Base-by-base conservation (phyloP, 2,113 vertebrate species). In the Caranx melampygus region DNA sequence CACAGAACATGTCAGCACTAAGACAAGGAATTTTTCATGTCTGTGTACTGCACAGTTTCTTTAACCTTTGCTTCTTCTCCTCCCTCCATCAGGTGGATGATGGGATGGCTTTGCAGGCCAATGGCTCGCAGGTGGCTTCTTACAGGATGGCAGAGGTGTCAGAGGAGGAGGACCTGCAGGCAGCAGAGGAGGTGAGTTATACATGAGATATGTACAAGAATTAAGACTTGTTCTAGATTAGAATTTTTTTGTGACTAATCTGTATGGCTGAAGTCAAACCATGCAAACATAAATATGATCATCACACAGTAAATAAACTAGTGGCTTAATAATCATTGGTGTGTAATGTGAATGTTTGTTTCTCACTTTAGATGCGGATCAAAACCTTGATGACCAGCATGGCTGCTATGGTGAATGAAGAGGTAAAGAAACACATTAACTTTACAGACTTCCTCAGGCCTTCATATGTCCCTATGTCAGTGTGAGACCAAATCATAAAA, bases 381-480 rank as follows among this genome's bases (percentile, higher is more conserved):
- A 96, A 96, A 92, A 94, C 95, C 1, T 81, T 99, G 88, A 99
- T 99, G 97, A 99, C 96, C 85, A 96, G 92, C 88, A 99, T 99
- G 98, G 96, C 97, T 21, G 96, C 93, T 31, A 98, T 98, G 98
- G 96, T 93, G 33, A 95, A 88, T n/a, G 97, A 97, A 71, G 97
- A 98, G 96, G 98, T 99, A 86, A 87, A 81, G 1, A 26, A 4
- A 47, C 20, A 37, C 37, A 37, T 37, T 37, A 37, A 37, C 37
- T 37, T 37, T 37, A 37, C 37, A 37, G 37, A 37, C 37, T 37
- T 26, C 26, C 26, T 26, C 26, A 26, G 26, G 26, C 26, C 26
- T 26, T 26, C 26, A 26, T 26, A 26, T 1, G 1, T 26, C 26
- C 26, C 26, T 26, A 1, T 26, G 26, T 26, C 26, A 26, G 26